Conservation (phyloP, 2,797 vertebrate species). For the Poeciliopsis paucimaculata region DNA sequence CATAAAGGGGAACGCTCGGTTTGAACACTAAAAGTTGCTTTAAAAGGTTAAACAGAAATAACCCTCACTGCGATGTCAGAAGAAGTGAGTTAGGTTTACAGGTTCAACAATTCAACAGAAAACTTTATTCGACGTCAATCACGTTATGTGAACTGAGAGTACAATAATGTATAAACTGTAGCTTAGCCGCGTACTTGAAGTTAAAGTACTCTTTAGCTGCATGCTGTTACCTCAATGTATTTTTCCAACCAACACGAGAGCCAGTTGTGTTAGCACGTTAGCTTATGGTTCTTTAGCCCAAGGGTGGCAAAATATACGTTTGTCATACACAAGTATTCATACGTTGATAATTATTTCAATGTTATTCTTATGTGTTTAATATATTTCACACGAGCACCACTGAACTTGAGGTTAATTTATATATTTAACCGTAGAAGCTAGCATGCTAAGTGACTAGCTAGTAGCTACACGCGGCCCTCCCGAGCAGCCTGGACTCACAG, state of each 20-base stretch:
- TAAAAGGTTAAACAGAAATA: slow-evolving; percentile 23
- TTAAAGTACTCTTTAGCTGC: slow-evolving; percentile 21
- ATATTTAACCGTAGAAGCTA: slow-evolving; percentile 40
- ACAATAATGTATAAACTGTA: slow-evolving; percentile 6
- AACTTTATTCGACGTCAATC: not conserved
- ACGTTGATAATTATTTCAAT: not conserved
- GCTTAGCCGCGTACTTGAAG: not conserved
- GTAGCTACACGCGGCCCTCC: slow-evolving; percentile 70
- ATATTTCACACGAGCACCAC: not conserved
- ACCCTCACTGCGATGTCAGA: slow-evolving; percentile 18
- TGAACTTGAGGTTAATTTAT: slow-evolving; percentile 43
- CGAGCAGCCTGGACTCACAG: slow-evolving; percentile 48
- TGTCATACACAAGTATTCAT: not conserved
- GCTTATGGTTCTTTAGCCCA: slow-evolving; percentile 24
- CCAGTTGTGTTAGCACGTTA: slow-evolving; percentile 27
- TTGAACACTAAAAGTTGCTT: not conserved
- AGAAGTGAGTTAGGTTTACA: slow-evolving; percentile 22
- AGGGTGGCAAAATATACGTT: not conserved
- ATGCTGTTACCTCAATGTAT: slow-evolving; percentile 41
- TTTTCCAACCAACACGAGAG: slow-evolving; percentile 24
- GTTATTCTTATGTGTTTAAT: not conserved
- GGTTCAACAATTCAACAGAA: not conserved
- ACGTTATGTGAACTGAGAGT: not conserved
- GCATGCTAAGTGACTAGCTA: slow-evolving; percentile 62
- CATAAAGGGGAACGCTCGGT: too few relatives aligned